Evolutionary conservation across 2,797 vertebrate genomes (phyloP).

Genomic region (Sebastiscus tertius): DNA sequence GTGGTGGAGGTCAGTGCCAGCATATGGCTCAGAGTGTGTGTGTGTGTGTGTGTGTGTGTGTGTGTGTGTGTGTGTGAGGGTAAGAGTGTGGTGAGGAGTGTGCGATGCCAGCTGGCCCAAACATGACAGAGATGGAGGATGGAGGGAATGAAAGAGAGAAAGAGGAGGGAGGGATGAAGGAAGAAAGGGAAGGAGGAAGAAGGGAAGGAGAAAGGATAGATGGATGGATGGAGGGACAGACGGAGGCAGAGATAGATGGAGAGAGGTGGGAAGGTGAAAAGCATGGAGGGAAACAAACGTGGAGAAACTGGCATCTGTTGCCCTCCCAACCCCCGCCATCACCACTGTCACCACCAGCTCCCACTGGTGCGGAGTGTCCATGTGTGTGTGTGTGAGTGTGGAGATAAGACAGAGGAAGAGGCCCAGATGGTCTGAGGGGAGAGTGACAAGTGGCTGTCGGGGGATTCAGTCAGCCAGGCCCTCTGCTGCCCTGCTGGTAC

Average conservation of each 20-base stretch:
- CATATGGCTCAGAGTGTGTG: conserved; percentile 45
- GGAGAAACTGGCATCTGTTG: conserved; percentile 72
- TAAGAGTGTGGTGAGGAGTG: background rate
- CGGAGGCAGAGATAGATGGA: conserved; percentile 41
- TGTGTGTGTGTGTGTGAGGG: background rate
- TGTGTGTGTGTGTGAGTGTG: conserved; percentile 44
- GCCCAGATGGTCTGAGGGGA: conserved; percentile 77
- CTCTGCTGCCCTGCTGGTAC: conserved; percentile 66
- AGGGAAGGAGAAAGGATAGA: background rate
- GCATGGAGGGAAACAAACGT: conserved; percentile 50
- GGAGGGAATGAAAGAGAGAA: background rate
- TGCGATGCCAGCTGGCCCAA: conserved; percentile 58
- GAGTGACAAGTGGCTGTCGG: conserved; percentile 76
- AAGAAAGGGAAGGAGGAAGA: background rate
- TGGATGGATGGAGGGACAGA: conserved; percentile 10
- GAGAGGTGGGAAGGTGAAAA: conserved; percentile 56
- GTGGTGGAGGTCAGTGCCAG: conserved; percentile 52
- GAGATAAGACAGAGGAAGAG: conserved; percentile 63
- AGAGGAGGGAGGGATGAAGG: background rate
- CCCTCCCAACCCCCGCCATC: conserved; percentile 61
- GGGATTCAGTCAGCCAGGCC: conserved; percentile 64
- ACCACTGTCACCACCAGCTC: conserved; percentile 59
- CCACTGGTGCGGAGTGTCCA: conserved; percentile 29
- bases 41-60: background rate
- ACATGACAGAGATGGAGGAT: conserved; percentile 37